Base-by-base conservation (phyloP, 2,797 vertebrate species). In the Kryptolebias ocellatus region DNA sequence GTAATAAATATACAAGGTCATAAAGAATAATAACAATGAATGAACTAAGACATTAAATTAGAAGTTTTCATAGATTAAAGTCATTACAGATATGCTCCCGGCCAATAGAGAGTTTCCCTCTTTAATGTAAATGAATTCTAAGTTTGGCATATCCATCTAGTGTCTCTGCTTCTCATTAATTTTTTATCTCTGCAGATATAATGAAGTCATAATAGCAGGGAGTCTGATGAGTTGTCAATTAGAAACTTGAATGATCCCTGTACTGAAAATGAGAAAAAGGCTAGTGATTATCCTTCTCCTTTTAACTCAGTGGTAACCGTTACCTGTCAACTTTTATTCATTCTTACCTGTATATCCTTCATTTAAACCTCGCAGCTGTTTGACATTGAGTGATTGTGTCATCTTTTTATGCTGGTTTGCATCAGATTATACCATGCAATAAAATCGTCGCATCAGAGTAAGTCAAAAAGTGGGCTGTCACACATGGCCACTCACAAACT, bases 101-200 rank as follows among this genome's bases (percentile, higher is more conserved):
- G 90, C 87, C 85, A 89, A 85, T 79, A 51, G 75, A 90, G 85
- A 88, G 79, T 87, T 86, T 83, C 84, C 72, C 80, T 89, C 86
- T 90, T 90, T 89, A 84, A 91, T 91, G 90, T 89, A 92, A 91
- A 91, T 92, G 85, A 89, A 92, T 86, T 86, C 85, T 80, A 91
- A 89, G 81, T 92, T 90, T 89, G 89, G 84, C 89, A 83, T 79
- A 90, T 90, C 83, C 85, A 86, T 85, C 81, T 81, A 82, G 71
- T 78, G 82, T 83, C 88, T 87, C 84, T 86, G 89, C 87, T 91
- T 86, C 90, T 91, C 87, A 90, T 92, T 92, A 90, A 87, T 91
- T 90, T 90, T 90, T 88, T 89, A 92, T 92, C 89, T 84, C 83
- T 77, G 81, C 82, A 84, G 89, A 90, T 89, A 89, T 92, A 92